Percentiles rank a stretch among this genome's conserved stretches.
phyloP scores from a whole-genome alignment of 1,140 invertebrate species.

The Hycleus phaleratus region DNA sequence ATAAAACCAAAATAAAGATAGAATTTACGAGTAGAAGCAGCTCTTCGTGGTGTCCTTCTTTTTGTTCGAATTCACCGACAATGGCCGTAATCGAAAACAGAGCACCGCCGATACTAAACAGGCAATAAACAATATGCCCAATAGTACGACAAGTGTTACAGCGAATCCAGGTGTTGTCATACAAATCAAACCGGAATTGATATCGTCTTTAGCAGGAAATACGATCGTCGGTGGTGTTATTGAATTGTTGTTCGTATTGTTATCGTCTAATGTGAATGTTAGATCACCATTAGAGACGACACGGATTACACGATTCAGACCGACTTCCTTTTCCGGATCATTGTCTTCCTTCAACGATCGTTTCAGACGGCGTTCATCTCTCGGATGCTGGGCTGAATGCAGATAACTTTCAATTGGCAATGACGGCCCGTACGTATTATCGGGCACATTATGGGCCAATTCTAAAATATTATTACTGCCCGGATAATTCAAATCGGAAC shows the following conservation, averaged over 20 bases:
- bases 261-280: slow-evolving; percentile 68
- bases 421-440: slow-evolving; percentile 61
- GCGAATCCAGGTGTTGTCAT: slow-evolving; percentile 88
- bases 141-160: slow-evolving; percentile 69
- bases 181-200: slow-evolving; percentile 61
- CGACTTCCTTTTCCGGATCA: slow-evolving; percentile 66
- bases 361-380: slow-evolving; percentile 63
- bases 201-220: slow-evolving; percentile 53
- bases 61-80: slow-evolving; percentile 44
- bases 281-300: slow-evolving; percentile 82
- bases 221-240: slow-evolving; percentile 57
- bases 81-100: slow-evolving; percentile 67
- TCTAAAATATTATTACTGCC: slow-evolving; percentile 42
- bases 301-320: slow-evolving; percentile 72
- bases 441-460: slow-evolving; percentile 47
- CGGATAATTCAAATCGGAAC: slow-evolving; percentile 52
- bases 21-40: slow-evolving; percentile 47
- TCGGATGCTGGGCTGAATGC: slow-evolving; percentile 50
- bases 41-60: slow-evolving; percentile 38
- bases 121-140: slow-evolving; percentile 71
- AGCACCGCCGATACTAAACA: slow-evolving; percentile 77
- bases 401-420: slow-evolving; percentile 59
- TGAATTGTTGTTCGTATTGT: slow-evolving; percentile 40
- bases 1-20: background rate
- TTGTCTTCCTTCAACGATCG: slow-evolving; percentile 48